Conservation (phyloP, 2,113 vertebrate genomes). For the Sapajus apella region DNA sequence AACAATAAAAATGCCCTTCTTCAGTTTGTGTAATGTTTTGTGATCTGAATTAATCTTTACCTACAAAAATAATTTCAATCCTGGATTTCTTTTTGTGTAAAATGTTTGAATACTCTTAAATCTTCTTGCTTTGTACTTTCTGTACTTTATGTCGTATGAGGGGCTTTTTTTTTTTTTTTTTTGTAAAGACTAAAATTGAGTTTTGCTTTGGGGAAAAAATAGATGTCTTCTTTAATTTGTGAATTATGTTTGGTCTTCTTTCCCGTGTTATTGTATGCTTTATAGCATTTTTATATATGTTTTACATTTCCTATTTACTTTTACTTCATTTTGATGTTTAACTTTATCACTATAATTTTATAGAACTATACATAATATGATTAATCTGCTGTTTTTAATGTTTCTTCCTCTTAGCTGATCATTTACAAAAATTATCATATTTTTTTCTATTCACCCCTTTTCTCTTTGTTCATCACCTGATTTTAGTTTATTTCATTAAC, state of each 20-base stretch:
- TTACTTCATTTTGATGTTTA: background rate
- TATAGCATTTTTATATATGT: background rate
- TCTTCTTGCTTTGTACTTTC: background rate
- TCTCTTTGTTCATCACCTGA: background rate
- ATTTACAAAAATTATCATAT: background rate
- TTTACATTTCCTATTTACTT: background rate
- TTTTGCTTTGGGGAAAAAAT: background rate
- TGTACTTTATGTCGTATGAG: background rate
- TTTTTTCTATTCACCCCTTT: background rate
- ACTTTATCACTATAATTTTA: background rate
- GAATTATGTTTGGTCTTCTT: background rate
- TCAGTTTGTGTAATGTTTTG: background rate
- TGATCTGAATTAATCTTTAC: background rate
- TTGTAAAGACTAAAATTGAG: background rate
- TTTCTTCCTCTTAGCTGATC: background rate
- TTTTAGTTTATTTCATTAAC: background rate
- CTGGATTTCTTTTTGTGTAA: background rate
- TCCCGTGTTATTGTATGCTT: background rate
- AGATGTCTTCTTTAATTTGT: background rate
- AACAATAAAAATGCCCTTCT: background rate
- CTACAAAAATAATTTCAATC: background rate
- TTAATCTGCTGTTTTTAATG: background rate
- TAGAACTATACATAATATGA: background rate
- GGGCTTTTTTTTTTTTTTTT: background rate
- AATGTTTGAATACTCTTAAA: background rate